Percentiles rank a stretch among this genome's conserved stretches.
These are phyloP conservation scores for Thysanoteuthis rhombus DNA, from an alignment of 2,888 invertebrate species.

Conservation along the genomic window DNA sequence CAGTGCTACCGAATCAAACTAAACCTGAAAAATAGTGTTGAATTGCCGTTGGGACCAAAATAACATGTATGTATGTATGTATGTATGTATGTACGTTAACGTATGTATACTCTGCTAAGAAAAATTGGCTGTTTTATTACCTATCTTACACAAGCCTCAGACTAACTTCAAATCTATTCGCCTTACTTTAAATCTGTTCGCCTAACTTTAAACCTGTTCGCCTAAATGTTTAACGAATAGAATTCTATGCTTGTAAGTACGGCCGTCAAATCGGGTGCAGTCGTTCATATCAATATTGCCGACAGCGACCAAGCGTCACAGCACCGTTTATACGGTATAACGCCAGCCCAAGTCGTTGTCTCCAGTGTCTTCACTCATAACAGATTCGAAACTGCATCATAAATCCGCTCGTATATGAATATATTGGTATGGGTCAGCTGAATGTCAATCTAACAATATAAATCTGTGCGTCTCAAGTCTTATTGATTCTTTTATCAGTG, in stretches of 20 bases:
- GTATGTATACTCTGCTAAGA: too few species aligned
- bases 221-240: not conserved
- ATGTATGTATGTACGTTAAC: too few species aligned
- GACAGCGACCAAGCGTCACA: not conserved
- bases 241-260: not conserved
- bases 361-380: not conserved
- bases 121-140: too few species aligned
- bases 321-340: not conserved
- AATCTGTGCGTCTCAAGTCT: not conserved
- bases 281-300: not conserved
- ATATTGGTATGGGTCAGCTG: not conserved
- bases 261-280: not conserved
- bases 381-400: not conserved
- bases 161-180: not conserved
- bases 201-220: not conserved
- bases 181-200: not conserved
- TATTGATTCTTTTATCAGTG: not conserved
- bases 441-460: constrained; percentile 12
- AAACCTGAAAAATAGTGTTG: too few species aligned
- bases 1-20: too few species aligned
- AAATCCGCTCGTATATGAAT: not conserved
- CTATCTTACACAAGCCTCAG: too few species aligned
- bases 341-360: not conserved
- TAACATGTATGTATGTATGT: too few species aligned
- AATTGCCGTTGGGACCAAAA: too few species aligned